These are phyloP conservation scores for Trichogramma evanescens DNA, from an alignment of 2,888 invertebrate species.

Conservation along the genomic window DNA sequence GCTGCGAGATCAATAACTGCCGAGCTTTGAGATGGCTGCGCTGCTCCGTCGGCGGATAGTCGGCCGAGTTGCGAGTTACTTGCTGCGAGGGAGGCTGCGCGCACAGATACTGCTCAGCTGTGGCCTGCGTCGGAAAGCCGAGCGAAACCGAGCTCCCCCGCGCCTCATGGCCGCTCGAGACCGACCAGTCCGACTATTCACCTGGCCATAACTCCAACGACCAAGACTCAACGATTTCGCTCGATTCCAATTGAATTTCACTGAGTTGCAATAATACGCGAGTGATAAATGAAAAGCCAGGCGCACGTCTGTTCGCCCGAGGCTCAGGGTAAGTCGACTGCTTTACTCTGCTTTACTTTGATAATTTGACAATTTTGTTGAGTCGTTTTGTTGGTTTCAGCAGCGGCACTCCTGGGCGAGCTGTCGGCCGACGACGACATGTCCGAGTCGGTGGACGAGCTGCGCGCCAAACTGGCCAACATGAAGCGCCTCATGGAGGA, in stretches of 20 bases:
- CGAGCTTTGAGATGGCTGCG: not conserved
- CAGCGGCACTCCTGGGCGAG: conserved; percentile 25
- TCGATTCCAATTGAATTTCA: too few species aligned
- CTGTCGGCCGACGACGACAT: conserved; percentile 36
- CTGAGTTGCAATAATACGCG: too few species aligned
- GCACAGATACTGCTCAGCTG: too few species aligned
- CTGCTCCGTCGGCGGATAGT: not conserved
- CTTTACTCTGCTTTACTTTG: too few species aligned
- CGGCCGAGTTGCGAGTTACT: not conserved
- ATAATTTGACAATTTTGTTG: too few species aligned
- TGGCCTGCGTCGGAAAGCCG: too few species aligned
- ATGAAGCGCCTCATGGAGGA: conserved; percentile 80
- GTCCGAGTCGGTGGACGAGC: conserved; percentile 71
- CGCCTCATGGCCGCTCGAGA: not conserved
- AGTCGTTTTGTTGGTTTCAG: conserved; percentile 5
- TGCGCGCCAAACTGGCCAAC: conserved; percentile 67
- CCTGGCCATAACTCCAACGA: too few species aligned
- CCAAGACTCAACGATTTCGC: too few species aligned
- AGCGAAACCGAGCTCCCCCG: not conserved
- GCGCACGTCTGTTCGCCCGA: conserved; percentile 34
- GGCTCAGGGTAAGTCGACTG: conserved; percentile 28
- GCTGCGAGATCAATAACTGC: conserved; percentile 2
- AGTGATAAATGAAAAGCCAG: conserved; percentile 19
- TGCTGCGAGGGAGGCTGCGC: conserved; percentile 2
- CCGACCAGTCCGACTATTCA: not conserved